Base-by-base conservation (phyloP, 2,113 vertebrate genomes). In the Tichodroma muraria region DNA sequence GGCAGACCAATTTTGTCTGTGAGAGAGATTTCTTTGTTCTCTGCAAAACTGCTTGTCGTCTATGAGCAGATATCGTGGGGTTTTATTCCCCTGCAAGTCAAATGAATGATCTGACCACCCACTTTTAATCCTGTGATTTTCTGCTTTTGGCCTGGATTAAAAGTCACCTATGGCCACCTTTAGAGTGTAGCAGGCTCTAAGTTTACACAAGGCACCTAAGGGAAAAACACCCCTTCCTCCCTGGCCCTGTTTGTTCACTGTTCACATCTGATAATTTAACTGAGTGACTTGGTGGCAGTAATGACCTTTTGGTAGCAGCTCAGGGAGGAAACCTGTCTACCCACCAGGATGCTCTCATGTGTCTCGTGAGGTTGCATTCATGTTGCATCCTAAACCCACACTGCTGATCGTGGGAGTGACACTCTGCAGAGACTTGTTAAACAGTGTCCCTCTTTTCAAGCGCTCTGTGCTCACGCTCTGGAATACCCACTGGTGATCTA, bases 41-140 rank as follows among this genome's bases (percentile, higher is more conserved):
- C 86, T 91, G 80, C 63, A 84, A 94, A 90, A 93, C 91, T 93
- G 88, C 94, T 93, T 94, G 79, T 92, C 53, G 6, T 66, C 91
- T 88, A 40, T 1, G 33, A 93, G 91, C 66, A 13, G 87, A 65
- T 96, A 57, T 65, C 69, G 0, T 94, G 94, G 89, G 81, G 64
- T 37, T 80, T 87, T 81, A 93, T 90, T 84, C 86, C 80, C 89
- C 87, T 84, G 47, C 89, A 90, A 94, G 88, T 93, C 68, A 90
- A 95, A 96, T 42, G 92, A 96, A 93, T 88, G 93, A 88, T 96
- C 90, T 96, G 92, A 96, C 91, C 93, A 96, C 93, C 85, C 89
- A 94, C 85, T 96, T 95, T 70, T 86, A 95, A 94, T 89, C 71
- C 88, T 88, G 76, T 82, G 60, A 91, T 97, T 95, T 93, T 92